A percentile compares a stretch with the other conserved stretches of the same genome.
Conservation (phyloP, 2,888 invertebrate genomes). For the Linyphia triangularis region DNA sequence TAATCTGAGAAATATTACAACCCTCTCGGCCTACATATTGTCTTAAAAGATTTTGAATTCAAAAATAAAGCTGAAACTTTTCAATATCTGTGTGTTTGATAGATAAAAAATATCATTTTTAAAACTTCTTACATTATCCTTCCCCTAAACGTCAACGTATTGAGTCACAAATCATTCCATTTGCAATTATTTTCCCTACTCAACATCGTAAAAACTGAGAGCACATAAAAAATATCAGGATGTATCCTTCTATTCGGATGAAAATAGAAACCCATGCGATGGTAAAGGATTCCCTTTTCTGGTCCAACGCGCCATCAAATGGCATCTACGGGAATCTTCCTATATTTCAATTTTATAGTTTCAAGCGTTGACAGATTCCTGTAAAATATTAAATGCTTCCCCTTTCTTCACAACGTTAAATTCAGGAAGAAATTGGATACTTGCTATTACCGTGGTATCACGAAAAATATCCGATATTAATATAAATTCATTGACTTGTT, state of each 20-base stretch:
- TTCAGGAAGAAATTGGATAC: too few relatives aligned
- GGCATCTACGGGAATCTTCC: background rate
- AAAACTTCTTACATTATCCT: background rate
- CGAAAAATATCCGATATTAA: too few relatives aligned
- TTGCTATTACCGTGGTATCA: too few relatives aligned
- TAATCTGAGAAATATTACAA: too few relatives aligned
- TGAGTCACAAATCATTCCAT: slow-evolving; percentile 15
- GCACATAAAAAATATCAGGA: background rate
- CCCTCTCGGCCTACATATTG: too few relatives aligned
- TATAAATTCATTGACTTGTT: too few relatives aligned
- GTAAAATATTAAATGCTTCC: background rate
- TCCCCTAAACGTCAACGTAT: slow-evolving; percentile 18
- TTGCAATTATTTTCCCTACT: slow-evolving; percentile 8
- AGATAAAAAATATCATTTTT: too few relatives aligned
- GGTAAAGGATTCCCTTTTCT: background rate
- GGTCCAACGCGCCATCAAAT: background rate
- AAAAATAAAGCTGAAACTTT: too few relatives aligned
- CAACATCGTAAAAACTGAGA: background rate
- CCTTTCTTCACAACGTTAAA: too few relatives aligned
- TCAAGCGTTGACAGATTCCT: background rate
- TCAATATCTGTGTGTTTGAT: background rate
- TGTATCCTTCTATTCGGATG: too few relatives aligned
- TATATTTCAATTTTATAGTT: slow-evolving; percentile 1
- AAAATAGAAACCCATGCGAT: slow-evolving; percentile 9
- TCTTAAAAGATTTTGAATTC: too few relatives aligned